Evolutionary conservation across 1,140 invertebrate species (phyloP).

Genomic region (Hormaphis cornu): DNA sequence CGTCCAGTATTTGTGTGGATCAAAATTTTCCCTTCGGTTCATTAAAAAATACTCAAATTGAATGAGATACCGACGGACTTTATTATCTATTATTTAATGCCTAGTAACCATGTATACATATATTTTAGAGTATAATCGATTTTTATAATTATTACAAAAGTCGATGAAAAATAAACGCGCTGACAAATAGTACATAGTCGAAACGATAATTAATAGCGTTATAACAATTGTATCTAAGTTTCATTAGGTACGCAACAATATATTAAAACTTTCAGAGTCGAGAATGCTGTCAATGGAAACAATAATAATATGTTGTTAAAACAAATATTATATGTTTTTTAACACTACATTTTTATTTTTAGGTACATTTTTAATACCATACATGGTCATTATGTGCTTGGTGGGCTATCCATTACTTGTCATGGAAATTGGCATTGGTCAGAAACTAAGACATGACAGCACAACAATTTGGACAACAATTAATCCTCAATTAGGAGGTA

Average conservation of each 20-base stretch:
- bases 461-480: constrained; percentile 13
- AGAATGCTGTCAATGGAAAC: too few relatives aligned
- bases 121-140: neutral
- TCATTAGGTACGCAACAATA: too few relatives aligned
- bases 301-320: too few relatives aligned
- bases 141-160: neutral
- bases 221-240: too few relatives aligned
- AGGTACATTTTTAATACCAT: constrained; percentile 26
- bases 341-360: neutral
- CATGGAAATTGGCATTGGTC: constrained; percentile 20
- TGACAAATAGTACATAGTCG: too few relatives aligned
- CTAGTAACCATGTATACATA: neutral
- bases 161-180: too few relatives aligned
- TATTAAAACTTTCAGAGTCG: too few relatives aligned
- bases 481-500: constrained; percentile 14
- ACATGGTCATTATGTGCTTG: constrained; percentile 5
- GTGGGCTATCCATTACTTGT: constrained; percentile 14
- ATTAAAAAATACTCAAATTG: neutral
- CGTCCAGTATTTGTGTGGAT: neutral
- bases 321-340: too few relatives aligned
- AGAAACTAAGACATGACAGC: constrained; percentile 6
- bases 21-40: neutral
- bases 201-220: too few relatives aligned
- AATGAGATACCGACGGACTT: too few relatives aligned
- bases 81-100: neutral